Evolutionary conservation across 2,113 vertebrate species (phyloP), one percentile per base, ranked within the genome.

Genomic region (Heterotilapia buettikoferi): DNA sequence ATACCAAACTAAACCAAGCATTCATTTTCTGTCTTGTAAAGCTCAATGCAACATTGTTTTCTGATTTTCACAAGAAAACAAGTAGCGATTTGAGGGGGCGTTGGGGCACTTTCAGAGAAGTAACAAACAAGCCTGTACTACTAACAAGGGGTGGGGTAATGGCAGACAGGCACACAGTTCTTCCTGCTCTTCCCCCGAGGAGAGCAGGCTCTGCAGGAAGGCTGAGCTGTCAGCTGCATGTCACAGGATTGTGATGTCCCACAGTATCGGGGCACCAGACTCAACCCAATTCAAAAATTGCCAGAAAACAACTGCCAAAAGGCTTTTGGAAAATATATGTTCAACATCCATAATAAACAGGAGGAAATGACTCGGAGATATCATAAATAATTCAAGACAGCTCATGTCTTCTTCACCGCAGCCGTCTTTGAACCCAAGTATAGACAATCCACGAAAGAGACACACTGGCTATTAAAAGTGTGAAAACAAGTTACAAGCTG

Each of bases 331-430:
- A 95, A 95, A 96, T 94, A 73, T 95, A 92, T 91, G 91, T 95
- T 94, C 86, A 90, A 95, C 89, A 90, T 84, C 84, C 86, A 93
- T 89, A 92, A 95, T 93, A 94, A 96, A 95, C 90, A 93, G 83
- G 93, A 91, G 87, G 87, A 90, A 90, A 92, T 90, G 81, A 88
- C 92, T 94, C 57, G 71, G 80, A 94, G 92, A 92, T 90, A 93
- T 94, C 92, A 96, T 96, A 88, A 90, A 96, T 96, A 93, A 96
- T 96, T 96, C 93, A 96, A 88, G 83, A 61, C 68, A 47, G 88
- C 78, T 91, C 79, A 68, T 92, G 89, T 86, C 86, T 86, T 84
- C 71, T 73, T 92, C 84, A 82, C 86, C 50, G 40, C 84, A 87
- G 68, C 73, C 56, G 66, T 88, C 79, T 92, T 91, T 90, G 87